A percentile compares a stretch with the other conserved stretches of the same genome.
Conservation (phyloP, 1,140 invertebrate species). For the Periplaneta americana region DNA sequence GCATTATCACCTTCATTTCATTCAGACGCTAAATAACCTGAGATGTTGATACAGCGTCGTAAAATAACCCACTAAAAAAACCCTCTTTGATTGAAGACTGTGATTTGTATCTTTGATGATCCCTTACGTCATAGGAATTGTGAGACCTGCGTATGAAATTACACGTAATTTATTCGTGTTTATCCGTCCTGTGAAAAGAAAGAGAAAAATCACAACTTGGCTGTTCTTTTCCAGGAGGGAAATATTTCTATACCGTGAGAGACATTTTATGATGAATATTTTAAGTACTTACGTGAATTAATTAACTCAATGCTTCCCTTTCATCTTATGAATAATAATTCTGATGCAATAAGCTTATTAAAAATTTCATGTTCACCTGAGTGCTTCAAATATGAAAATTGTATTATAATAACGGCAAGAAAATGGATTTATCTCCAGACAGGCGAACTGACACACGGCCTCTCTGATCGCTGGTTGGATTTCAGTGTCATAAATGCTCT, state of each 20-base stretch:
- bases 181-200: too few relatives aligned
- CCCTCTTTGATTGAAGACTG: too few relatives aligned
- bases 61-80: too few relatives aligned
- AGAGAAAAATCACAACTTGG: neutral
- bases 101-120: too few relatives aligned
- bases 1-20: too few relatives aligned
- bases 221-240: neutral
- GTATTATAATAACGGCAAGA: neutral
- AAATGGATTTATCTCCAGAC: neutral
- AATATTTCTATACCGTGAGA: neutral
- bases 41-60: too few relatives aligned
- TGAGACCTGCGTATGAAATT: too few relatives aligned
- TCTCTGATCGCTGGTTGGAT: too few relatives aligned
- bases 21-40: too few relatives aligned
- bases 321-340: neutral
- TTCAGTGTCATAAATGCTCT: too few relatives aligned
- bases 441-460: too few relatives aligned
- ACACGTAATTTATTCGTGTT: neutral
- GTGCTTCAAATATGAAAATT: neutral
- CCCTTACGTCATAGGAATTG: too few relatives aligned
- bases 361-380: neutral
- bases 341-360: neutral
- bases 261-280: neutral
- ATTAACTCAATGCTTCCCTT: neutral
- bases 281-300: neutral